Percentiles rank a stretch among this genome's conserved stretches.
Conservation (phyloP, 2,888 invertebrate species). For the Melolontha melolontha region DNA sequence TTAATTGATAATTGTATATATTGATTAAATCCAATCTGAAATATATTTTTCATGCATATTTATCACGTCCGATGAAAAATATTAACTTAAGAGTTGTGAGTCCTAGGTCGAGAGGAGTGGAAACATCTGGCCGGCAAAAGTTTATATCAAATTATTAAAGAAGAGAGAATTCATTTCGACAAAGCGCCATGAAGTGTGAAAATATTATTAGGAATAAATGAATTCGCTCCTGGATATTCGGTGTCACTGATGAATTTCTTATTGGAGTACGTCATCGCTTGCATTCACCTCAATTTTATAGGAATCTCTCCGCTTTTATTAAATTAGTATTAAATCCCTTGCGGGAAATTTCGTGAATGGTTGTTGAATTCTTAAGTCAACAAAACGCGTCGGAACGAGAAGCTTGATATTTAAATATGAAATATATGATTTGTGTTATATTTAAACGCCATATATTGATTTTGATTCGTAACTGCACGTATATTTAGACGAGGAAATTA, state of each 20-base stretch:
- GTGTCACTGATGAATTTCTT: constrained; percentile 16
- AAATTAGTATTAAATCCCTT: neutral
- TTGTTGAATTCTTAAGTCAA: neutral
- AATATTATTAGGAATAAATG: constrained; percentile 21
- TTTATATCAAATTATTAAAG: constrained; percentile 12
- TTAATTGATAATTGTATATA: too few species aligned
- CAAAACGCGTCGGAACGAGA: neutral
- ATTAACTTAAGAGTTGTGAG: too few species aligned
- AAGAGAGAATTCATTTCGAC: constrained; percentile 12
- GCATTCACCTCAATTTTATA: neutral
- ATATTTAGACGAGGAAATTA: neutral
- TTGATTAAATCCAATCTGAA: too few species aligned
- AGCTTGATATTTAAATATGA: neutral
- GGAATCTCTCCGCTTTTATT: constrained; percentile 3
- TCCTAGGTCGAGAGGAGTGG: too few species aligned
- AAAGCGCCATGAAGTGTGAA: constrained; percentile 19
- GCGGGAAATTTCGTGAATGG: neutral
- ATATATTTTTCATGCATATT: too few species aligned
- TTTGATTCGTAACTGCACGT: neutral
- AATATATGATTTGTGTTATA: neutral
- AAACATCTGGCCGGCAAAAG: constrained; percentile 25
- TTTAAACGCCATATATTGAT: neutral
- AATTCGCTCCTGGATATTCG: constrained; percentile 7
- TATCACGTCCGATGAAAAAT: too few species aligned
- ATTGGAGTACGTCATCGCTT: constrained; percentile 3